Base-by-base conservation (phyloP, 1,140 invertebrate genomes). In the Tetramorium parvispinum region DNA sequence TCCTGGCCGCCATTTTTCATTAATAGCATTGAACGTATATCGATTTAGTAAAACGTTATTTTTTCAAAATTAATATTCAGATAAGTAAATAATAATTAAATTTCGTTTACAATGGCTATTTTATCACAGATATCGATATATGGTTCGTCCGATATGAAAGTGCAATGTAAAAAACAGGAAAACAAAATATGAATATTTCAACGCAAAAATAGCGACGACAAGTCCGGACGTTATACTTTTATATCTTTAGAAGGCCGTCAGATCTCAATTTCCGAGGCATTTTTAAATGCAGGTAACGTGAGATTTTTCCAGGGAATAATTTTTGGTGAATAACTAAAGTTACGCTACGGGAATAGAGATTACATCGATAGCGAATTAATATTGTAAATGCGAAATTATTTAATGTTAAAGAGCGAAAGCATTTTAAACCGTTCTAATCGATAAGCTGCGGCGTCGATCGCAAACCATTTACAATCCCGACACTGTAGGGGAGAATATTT, bases 321-420 rank as follows among this genome's bases (percentile, higher is more conserved):
- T 82, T 82, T 82, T 8, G 51, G 24, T 16, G 24, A 43, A 59
- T 59, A 49, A 59, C 46, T 59, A 3, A 59, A 82, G 49, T 81
- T 81, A 81, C 27, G 49, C 8, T 13, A 27, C n/a, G 16, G 18
- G 24, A 73, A 82, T 46, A 27, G 68, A 43, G 40, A 83, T 83
- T 75, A 59, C 24, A 59, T 75, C 40, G 53, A 83, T 83, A 73
- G 68, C 55, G 68, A 24, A 61, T 83, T 83, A 83, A 61, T 83
- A 83, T 83, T 55, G 79, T 27, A 27, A 83, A 43, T 68, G 53
- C 24, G 53, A 83, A 83, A 83, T 83, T 83, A 83, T 83, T 83
- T 83, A 73, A 83, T 46, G 68, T 83, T 83, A 75, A 83, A 83
- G 79, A 82, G 79, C 66, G 49, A 82, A 71, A 71, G 53, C 79